Evolutionary conservation across 2,113 vertebrate genomes (phyloP).

Genomic region (Malurus cyaneus): DNA sequence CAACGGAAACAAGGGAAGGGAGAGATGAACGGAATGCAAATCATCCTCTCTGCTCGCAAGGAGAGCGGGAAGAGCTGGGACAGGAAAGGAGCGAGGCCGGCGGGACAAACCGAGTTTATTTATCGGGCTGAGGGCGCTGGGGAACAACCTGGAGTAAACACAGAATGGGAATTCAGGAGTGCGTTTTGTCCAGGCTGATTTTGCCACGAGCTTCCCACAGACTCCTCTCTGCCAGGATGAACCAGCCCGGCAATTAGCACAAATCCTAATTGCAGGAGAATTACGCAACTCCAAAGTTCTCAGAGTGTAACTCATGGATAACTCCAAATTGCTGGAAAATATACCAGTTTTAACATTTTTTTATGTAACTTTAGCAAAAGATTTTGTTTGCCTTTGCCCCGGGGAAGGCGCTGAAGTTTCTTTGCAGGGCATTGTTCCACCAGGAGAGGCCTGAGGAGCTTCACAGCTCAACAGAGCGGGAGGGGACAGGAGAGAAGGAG

Average conservation of each 20-base stretch:
- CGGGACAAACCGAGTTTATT: not conserved
- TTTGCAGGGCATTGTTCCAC: too few species aligned
- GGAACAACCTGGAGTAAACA: not conserved
- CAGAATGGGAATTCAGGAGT: not conserved
- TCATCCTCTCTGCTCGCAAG: not conserved
- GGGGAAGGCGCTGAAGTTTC: too few species aligned
- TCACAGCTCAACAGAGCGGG: too few species aligned
- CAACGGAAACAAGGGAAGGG: not conserved
- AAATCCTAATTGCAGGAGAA: fast-evolving
- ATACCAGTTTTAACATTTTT: too few species aligned
- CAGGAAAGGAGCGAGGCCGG: not conserved
- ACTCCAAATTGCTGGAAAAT: not conserved
- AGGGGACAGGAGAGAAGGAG: too few species aligned
- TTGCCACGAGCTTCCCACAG: fast-evolving
- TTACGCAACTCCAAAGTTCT: fast-evolving
- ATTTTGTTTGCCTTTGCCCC: too few species aligned
- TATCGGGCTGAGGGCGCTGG: not conserved
- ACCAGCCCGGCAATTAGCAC: not conserved
- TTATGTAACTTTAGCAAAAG: too few species aligned
- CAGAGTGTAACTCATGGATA: fast-evolving
- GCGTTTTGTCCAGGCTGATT: not conserved
- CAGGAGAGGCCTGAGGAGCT: too few species aligned
- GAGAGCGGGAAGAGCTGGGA: not conserved
- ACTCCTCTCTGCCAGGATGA: not conserved
- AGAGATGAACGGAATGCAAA: conserved; percentile 44